A percentile compares a stretch with the other conserved stretches of the same genome.
Conservation (phyloP, 2,888 invertebrate genomes). For the Nephrotoma appendiculata region DNA sequence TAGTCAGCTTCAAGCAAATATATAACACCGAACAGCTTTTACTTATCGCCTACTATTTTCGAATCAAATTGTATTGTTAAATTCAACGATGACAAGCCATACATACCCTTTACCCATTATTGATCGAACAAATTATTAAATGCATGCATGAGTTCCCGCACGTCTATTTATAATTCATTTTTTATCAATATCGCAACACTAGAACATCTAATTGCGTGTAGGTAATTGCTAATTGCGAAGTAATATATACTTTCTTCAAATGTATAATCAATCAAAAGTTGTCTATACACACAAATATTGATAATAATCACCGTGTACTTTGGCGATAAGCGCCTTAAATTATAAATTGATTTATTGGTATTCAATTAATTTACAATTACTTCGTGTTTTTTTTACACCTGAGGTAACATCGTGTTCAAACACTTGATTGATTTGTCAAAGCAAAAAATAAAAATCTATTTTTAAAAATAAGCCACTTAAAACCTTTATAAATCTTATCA, state of each 20-base stretch:
- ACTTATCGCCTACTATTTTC: too few species aligned
- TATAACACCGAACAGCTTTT: too few species aligned
- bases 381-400: neutral
- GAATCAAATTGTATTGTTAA: too few species aligned
- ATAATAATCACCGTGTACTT: neutral
- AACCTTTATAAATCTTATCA: too few species aligned
- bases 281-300: neutral
- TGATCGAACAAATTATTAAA: neutral
- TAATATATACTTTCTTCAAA: neutral
- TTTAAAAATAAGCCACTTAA: neutral
- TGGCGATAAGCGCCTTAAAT: neutral
- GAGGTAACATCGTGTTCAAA: neutral
- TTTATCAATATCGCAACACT: neutral
- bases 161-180: neutral
- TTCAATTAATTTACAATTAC: neutral
- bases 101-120: too few species aligned
- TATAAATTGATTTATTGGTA: neutral
- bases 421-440: neutral
- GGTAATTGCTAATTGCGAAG: neutral
- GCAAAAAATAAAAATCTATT: neutral
- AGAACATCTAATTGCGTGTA: neutral
- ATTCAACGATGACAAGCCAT: too few species aligned
- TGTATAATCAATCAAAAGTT: neutral
- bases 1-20: too few species aligned
- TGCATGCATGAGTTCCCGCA: neutral